phyloP scores from a whole-genome alignment of 2,797 vertebrate species.

The Sebastiscus tertius region DNA sequence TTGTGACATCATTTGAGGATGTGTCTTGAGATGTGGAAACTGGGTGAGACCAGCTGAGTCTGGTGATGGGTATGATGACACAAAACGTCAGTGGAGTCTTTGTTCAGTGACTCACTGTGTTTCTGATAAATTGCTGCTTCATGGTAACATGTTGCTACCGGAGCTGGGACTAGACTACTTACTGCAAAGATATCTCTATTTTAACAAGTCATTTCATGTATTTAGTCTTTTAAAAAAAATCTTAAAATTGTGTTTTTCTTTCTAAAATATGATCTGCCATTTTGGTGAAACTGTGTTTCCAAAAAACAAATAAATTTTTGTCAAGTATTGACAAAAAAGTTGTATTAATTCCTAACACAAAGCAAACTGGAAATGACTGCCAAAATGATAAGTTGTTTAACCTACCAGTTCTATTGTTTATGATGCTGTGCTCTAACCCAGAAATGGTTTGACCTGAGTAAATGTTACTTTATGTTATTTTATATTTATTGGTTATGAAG shows the following conservation, averaged over 20 bases:
- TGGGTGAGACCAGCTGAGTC: conserved; percentile 8
- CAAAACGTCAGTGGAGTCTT: background rate
- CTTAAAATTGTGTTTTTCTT: too few species aligned
- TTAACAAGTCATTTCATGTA: background rate
- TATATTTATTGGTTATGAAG: background rate
- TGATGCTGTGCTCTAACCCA: background rate
- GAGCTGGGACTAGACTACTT: too few species aligned
- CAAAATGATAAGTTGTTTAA: background rate
- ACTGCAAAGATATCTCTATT: background rate
- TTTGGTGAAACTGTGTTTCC: too few species aligned
- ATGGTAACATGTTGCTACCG: background rate
- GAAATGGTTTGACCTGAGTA: background rate
- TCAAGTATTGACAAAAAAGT: too few species aligned
- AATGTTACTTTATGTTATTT: background rate
- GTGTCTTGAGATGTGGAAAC: background rate
- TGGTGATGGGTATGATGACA: background rate
- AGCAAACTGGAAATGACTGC: too few species aligned
- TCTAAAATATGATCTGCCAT: too few species aligned
- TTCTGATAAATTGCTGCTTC: background rate
- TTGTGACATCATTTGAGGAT: background rate
- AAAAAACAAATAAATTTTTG: too few species aligned
- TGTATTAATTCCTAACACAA: too few species aligned
- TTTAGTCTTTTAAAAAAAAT: background rate
- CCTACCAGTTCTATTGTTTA: background rate
- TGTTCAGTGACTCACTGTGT: conserved; percentile 11